A percentile compares a stretch with the other conserved stretches of the same genome.
phyloP scores from a whole-genome alignment of 1,140 invertebrate genomes.

The Atta colombica region DNA sequence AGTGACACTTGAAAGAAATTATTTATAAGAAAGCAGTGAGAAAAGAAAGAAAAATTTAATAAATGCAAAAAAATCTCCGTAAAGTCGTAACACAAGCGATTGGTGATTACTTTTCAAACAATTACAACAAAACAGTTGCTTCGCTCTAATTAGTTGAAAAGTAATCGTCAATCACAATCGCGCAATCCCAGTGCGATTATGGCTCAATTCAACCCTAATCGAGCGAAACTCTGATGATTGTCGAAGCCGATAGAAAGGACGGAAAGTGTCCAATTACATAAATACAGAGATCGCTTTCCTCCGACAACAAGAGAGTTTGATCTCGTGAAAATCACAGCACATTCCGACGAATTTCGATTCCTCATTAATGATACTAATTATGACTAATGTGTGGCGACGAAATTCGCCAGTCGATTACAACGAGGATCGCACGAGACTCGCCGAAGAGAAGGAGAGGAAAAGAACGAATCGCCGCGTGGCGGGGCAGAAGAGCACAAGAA shows the following conservation, averaged over 20 bases:
- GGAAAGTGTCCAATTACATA: background rate
- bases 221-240: background rate
- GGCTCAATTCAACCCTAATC: background rate
- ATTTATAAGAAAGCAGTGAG: no score
- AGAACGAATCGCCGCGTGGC: background rate
- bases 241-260: background rate
- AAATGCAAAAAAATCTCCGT: background rate
- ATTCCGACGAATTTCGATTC: background rate
- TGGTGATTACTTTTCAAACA: no score
- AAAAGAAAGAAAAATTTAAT: background rate
- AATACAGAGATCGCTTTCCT: background rate
- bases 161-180: no score
- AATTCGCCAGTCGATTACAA: constrained; percentile 21
- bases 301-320: background rate
- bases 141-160: no score
- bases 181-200: no score
- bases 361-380: constrained; percentile 13
- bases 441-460: background rate
- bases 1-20: no score
- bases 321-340: background rate
- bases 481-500: background rate
- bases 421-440: constrained; percentile 13
- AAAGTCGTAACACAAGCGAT: no score
- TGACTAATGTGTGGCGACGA: constrained; percentile 7
- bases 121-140: no score